phyloP scores from a whole-genome alignment of 1,140 invertebrate genomes.

The Formica exsecta region DNA sequence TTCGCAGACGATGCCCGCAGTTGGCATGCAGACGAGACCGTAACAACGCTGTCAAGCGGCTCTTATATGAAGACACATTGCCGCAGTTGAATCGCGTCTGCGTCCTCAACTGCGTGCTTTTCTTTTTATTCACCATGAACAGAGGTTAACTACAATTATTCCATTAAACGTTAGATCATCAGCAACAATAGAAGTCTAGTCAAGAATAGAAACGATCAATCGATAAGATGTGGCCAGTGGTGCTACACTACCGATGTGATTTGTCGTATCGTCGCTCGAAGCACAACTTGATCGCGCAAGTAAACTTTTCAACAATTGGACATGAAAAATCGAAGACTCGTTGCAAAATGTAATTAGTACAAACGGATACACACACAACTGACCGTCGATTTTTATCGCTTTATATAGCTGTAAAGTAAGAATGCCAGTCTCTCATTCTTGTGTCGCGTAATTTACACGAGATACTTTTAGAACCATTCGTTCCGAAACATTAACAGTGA shows the following conservation, averaged over 20 bases:
- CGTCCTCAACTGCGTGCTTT: conserved; percentile 65
- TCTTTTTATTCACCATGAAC: conserved; percentile 49
- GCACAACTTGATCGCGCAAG: neutral
- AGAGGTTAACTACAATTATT: conserved; percentile 72
- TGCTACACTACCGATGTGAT: neutral
- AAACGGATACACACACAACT: neutral
- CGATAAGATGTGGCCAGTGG: neutral
- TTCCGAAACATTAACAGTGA: neutral
- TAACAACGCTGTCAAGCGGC: conserved; percentile 66
- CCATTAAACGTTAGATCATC: conserved; percentile 75
- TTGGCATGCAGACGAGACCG: conserved; percentile 62
- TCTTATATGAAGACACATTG: conserved; percentile 75
- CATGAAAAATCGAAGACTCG: neutral
- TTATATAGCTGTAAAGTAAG: neutral
- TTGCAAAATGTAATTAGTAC: neutral
- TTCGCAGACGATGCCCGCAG: conserved; percentile 58
- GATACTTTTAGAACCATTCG: conserved; percentile 18
- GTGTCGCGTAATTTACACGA: conserved; percentile 41
- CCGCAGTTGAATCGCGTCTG: conserved; percentile 67
- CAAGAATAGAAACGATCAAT: conserved; percentile 44
- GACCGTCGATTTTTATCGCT: neutral
- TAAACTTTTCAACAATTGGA: neutral
- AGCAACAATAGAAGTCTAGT: conserved; percentile 63
- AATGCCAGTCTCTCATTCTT: neutral
- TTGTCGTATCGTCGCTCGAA: conserved; percentile 16